These are phyloP conservation scores for Silurus glanis DNA, from an alignment of 2,113 vertebrate genomes.

Conservation along the genomic window DNA sequence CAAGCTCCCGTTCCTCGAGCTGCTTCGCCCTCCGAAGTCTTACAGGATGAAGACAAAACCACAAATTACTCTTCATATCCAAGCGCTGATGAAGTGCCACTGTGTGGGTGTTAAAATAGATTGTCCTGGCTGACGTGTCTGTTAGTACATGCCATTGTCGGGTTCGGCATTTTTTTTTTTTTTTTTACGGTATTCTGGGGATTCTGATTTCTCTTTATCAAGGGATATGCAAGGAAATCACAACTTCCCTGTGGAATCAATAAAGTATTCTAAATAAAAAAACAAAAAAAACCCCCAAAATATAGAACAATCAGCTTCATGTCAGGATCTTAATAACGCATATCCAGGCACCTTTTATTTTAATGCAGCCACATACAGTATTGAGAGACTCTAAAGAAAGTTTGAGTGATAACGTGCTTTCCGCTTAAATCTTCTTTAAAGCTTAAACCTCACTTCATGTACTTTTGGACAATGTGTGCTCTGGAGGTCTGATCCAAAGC, in stretches of 20 bases:
- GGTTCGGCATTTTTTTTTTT: not conserved
- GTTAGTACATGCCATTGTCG: not conserved
- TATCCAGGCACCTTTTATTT: not conserved
- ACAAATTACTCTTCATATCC: not conserved
- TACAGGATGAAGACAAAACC: not conserved
- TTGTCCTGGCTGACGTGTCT: not conserved
- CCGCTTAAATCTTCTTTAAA: not conserved
- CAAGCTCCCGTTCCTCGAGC: not conserved
- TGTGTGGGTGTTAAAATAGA: not conserved
- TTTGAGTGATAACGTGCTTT: not conserved
- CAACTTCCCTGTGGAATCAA: too few species aligned
- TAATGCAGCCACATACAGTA: not conserved
- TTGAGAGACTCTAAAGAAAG: not conserved
- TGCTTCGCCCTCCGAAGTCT: not conserved
- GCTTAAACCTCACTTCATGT: not conserved
- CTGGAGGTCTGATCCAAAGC: not conserved
- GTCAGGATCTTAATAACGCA: not conserved
- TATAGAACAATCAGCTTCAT: not conserved
- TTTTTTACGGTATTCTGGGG: too few species aligned
- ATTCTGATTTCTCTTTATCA: not conserved
- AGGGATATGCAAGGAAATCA: not conserved
- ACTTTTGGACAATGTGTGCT: not conserved
- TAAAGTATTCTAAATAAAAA: too few species aligned
- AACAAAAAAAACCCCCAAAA: too few species aligned
- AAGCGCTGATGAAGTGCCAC: not conserved